These are phyloP conservation scores for Drosophila murphyi DNA, from an alignment of 1,140 invertebrate species.

Conservation along the genomic window DNA sequence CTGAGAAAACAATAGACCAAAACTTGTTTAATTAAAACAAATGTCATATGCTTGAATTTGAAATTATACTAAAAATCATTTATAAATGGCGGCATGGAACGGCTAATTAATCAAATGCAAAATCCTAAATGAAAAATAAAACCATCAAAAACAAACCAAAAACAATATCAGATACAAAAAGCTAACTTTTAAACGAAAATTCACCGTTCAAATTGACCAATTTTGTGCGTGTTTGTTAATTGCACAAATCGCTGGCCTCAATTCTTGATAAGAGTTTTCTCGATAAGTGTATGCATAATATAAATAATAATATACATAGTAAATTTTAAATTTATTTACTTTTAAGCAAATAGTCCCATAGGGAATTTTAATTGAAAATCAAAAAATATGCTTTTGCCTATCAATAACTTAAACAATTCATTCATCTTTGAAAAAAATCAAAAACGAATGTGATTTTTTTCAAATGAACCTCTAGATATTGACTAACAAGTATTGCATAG, in stretches of 20 bases:
- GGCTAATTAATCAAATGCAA: constrained; percentile 80
- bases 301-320: too few relatives aligned
- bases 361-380: neutral
- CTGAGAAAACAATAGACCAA: constrained; percentile 47
- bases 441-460: too few relatives aligned
- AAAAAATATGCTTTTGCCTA: too few relatives aligned
- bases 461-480: too few relatives aligned
- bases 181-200: constrained; percentile 47
- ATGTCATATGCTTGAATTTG: constrained; percentile 47
- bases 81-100: constrained; percentile 72
- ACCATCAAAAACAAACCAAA: constrained; percentile 28
- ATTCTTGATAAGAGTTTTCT: neutral
- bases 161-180: neutral
- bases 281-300: too few relatives aligned
- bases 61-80: constrained; percentile 69
- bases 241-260: constrained; percentile 5
- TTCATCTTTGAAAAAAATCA: too few relatives aligned
- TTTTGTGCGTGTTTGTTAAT: neutral
- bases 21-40: constrained; percentile 66
- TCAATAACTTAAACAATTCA: too few relatives aligned
- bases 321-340: too few relatives aligned
- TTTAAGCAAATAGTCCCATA: neutral
- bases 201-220: constrained; percentile 13
- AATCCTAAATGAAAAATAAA: constrained; percentile 43
- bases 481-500: too few relatives aligned